Base-by-base conservation (phyloP, 1,140 invertebrate genomes). In the Zaprionus davidi region DNA sequence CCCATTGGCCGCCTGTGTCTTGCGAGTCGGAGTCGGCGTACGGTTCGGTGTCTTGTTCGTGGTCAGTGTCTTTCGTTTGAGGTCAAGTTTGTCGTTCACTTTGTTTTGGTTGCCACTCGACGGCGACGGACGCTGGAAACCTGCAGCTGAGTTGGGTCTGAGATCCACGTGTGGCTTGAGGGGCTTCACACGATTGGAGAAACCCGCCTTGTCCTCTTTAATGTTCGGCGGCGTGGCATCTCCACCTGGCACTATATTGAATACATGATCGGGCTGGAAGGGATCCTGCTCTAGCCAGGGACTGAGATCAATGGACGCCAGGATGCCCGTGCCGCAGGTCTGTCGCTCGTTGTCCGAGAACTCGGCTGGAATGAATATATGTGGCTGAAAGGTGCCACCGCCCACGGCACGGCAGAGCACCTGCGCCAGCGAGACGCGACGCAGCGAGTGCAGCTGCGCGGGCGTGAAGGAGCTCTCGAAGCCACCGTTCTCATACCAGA, bases 401-500 rank as follows among this genome's bases (percentile, higher is more conserved):
- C 88, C 88, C 28, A 92, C 81, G 1, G 85, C 67, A 4, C 92
- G 95, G 90, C 98, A 99, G 1, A 99, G 93, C 0, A 99, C 95
- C 82, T 97, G 95, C 0, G 97, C 96, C 17, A 99, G 93, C 34
- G 95, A 96, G 1, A 96, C 94, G 64, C 96, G 95, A 55, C 97
- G 94, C 20, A 99, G 96, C 91, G 98, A 96, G 69, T 96, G 95
- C 11, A 99, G 92, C 93, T 99, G 98, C n/a, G 95, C 95, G 68
- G 94, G 94, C 0, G 95, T 97, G 78, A 98, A 98, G 1, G 96
- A 96, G 26, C 94, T 96, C 65, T 95, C 95, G 28, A 95, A 94
- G 11, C 94, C 94, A 1, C 95, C 94, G 91, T 97, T 97, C 93
- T 98, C 97, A 84, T 97, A 97, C 97, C 98, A 99, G 92, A 99